These are phyloP conservation scores for Hymenopus coronatus DNA, from an alignment of 2,888 invertebrate genomes.

Conservation along the genomic window DNA sequence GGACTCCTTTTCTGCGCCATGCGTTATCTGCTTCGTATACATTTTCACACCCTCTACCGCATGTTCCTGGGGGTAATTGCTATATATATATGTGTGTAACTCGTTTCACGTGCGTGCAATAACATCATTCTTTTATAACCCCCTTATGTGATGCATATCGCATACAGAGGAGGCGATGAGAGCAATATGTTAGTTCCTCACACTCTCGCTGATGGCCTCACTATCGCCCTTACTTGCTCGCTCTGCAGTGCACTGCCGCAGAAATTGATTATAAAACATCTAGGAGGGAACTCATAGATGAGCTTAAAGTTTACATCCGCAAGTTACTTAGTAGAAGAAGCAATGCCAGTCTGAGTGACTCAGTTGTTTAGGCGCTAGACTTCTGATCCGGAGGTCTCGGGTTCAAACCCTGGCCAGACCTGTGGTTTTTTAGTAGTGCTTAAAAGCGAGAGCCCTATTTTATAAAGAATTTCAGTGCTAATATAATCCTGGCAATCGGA, in stretches of 20 bases:
- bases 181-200: not conserved
- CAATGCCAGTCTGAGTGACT: no score
- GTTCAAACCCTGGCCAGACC: no score
- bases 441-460: no score
- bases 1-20: not conserved
- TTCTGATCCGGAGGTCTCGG: no score
- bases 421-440: no score
- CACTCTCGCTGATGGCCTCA: not conserved
- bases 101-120: not conserved
- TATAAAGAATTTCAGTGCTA: no score
- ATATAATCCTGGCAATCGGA: no score
- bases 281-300: no score
- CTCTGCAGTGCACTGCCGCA: not conserved
- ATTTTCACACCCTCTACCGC: not conserved
- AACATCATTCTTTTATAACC: not conserved
- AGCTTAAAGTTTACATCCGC: no score
- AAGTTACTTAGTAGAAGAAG: no score
- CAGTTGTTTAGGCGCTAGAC: no score
- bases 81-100: not conserved
- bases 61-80: not conserved
- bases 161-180: not conserved
- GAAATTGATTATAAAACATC: not conserved
- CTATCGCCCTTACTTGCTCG: not conserved
- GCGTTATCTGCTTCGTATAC: not conserved
- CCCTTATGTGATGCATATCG: not conserved